Evolutionary conservation across 2,888 invertebrate species (phyloP).

Genomic region (Meloe dianella): DNA sequence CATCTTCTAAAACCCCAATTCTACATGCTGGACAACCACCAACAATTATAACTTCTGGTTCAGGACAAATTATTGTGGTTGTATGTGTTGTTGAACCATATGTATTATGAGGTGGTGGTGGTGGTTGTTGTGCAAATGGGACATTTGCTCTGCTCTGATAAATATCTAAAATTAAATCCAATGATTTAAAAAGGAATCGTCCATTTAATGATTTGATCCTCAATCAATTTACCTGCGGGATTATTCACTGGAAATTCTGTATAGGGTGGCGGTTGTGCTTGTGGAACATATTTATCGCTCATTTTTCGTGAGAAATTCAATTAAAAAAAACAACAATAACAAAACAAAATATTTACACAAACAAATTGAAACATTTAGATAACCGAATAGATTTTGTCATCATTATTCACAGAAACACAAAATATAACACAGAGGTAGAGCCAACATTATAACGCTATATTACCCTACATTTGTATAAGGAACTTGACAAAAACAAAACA

Average conservation of each 20-base stretch:
- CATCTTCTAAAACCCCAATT: conserved; percentile 86
- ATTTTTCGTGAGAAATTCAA: too few species aligned
- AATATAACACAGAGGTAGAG: not conserved
- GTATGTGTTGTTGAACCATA: conserved; percentile 45
- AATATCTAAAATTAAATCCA: not conserved
- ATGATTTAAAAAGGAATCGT: not conserved
- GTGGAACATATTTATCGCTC: not conserved
- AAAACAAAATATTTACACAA: not conserved
- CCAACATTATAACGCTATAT: not conserved
- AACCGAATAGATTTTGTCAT: not conserved
- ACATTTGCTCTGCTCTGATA: not conserved
- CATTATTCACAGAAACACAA: not conserved
- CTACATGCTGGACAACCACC: conserved; percentile 90
- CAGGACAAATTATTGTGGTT: conserved; percentile 66
- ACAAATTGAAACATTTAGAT: too few species aligned
- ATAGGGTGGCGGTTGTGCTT: not conserved
- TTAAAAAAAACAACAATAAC: not conserved
- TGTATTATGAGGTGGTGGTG: not conserved
- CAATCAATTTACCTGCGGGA: not conserved
- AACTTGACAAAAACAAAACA: too few species aligned
- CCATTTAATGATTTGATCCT: too few species aligned
- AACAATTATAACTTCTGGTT: conserved; percentile 80
- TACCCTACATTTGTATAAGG: not conserved
- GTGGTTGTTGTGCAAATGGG: not conserved
- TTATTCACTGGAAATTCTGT: not conserved